These are phyloP conservation scores for Epirrita christyi DNA, from an alignment of 2,888 invertebrate species.

Conservation along the genomic window DNA sequence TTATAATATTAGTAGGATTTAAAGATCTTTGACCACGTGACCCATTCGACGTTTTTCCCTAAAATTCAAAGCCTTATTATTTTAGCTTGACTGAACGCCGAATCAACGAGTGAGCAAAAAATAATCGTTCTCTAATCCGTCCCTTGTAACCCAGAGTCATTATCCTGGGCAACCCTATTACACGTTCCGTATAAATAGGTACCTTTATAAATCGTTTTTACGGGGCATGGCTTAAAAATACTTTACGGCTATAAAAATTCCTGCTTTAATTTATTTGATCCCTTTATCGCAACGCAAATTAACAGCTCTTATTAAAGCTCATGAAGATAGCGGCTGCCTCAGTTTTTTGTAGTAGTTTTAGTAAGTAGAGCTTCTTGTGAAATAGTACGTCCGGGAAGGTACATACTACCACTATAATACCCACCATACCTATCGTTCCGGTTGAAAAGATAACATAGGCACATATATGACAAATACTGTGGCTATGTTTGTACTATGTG, in stretches of 20 bases:
- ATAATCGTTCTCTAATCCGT: conserved; percentile 28
- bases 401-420: no score
- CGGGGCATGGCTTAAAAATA: conserved; percentile 42
- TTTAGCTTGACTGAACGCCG: conserved; percentile 16
- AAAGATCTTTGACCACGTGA: no score
- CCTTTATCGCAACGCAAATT: conserved; percentile 47
- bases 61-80: conserved; percentile 8
- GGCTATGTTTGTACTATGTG: no score
- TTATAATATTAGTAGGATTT: no score
- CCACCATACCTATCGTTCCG: no score
- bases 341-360: neutral
- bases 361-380: no score
- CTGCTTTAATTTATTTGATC: conserved; percentile 45
- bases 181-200: conserved; percentile 33
- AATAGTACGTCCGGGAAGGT: no score
- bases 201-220: conserved; percentile 43
- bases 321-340: conserved; percentile 25
- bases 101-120: conserved; percentile 25
- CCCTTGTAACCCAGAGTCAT: conserved; percentile 32
- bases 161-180: conserved; percentile 32
- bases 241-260: conserved; percentile 41
- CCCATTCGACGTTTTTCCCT: neutral
- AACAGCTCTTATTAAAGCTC: conserved; percentile 31
- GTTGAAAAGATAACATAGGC: no score
- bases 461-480: no score